phyloP scores from a whole-genome alignment of 1,140 invertebrate species.

The Halictus rubicundus region DNA sequence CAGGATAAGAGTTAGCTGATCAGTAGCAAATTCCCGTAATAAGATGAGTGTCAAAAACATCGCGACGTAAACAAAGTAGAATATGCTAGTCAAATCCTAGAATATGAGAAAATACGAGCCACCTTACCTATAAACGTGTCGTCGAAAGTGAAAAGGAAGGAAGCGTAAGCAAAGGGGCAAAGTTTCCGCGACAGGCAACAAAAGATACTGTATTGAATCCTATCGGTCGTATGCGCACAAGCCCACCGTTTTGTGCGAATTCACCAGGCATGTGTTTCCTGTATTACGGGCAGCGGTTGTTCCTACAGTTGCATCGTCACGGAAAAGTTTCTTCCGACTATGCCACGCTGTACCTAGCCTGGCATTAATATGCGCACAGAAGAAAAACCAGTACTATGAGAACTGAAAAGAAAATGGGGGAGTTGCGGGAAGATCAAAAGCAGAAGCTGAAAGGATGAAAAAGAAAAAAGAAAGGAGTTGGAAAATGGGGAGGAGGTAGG shows the following conservation, averaged over 20 bases:
- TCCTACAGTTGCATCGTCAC: background rate
- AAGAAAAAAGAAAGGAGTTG: background rate
- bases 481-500: background rate
- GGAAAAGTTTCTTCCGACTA: background rate
- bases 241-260: background rate
- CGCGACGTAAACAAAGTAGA: too few species aligned
- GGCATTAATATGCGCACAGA: constrained; percentile 1
- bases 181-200: background rate
- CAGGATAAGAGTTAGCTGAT: too few species aligned
- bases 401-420: background rate
- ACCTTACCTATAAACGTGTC: background rate
- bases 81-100: too few species aligned
- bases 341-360: background rate
- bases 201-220: background rate
- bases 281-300: background rate
- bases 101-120: background rate
- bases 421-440: background rate
- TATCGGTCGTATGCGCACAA: background rate
- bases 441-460: background rate
- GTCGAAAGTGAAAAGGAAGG: background rate
- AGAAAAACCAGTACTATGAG: background rate
- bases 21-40: too few species aligned
- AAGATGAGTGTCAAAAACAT: too few species aligned
- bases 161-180: background rate
- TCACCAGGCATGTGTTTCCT: background rate